These are phyloP conservation scores for Morpho helenor DNA, from an alignment of 2,888 invertebrate species.

Conservation along the genomic window DNA sequence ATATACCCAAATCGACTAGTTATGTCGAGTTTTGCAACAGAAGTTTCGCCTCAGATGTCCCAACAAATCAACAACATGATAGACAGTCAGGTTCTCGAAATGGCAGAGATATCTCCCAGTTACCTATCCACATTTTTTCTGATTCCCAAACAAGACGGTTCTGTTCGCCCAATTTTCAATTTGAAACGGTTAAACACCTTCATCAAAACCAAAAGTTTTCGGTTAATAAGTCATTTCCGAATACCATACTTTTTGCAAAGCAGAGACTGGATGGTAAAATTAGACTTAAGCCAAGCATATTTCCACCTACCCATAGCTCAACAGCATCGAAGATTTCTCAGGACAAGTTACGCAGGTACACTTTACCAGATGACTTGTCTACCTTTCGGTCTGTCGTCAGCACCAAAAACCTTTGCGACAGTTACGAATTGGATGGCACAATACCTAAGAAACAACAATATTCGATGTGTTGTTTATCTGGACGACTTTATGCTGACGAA, in stretches of 20 bases:
- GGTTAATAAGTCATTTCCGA: conserved; percentile 21
- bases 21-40: conserved; percentile 14
- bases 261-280: conserved; percentile 24
- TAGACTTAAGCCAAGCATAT: conserved; percentile 27
- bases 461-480: too few species aligned
- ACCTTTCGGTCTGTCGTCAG: conserved; percentile 25
- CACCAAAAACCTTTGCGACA: conserved; percentile 24
- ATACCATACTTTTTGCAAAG: conserved; percentile 25
- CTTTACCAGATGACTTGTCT: conserved; percentile 26
- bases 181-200: conserved; percentile 22
- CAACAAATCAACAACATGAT: conserved; percentile 22
- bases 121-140: conserved; percentile 25
- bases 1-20: conserved; percentile 12
- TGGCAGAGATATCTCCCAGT: conserved; percentile 15
- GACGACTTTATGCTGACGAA: too few species aligned
- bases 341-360: conserved; percentile 14
- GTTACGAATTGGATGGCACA: conserved; percentile 26
- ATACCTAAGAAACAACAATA: conserved; percentile 10
- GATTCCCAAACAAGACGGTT: conserved; percentile 21
- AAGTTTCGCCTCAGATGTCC: conserved; percentile 13
- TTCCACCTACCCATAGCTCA: conserved; percentile 24
- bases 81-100: conserved; percentile 18
- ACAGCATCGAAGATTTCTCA: conserved; percentile 24
- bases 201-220: conserved; percentile 16
- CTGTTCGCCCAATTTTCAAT: conserved; percentile 21